These are phyloP conservation scores for Therioaphis trifolii DNA, from an alignment of 2,888 invertebrate genomes.

Conservation along the genomic window DNA sequence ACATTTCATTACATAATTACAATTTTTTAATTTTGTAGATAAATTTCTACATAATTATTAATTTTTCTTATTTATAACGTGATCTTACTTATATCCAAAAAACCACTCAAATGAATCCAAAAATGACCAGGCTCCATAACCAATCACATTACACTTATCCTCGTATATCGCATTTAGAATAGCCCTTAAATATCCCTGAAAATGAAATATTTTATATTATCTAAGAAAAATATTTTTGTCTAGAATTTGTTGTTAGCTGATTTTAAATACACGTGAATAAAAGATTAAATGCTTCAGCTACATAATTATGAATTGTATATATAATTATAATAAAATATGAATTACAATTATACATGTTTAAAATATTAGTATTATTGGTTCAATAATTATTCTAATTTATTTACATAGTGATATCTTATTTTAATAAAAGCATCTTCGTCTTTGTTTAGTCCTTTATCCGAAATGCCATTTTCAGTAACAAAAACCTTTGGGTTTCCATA, in stretches of 20 bases:
- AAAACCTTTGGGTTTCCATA: constrained; percentile 64
- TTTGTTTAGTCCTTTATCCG: constrained; percentile 67
- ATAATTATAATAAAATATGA: no score
- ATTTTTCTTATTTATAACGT: background rate
- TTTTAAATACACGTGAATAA: no score
- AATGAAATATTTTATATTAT: background rate
- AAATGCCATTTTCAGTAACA: constrained; percentile 70
- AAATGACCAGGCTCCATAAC: constrained; percentile 82
- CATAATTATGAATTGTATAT: no score
- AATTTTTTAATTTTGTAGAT: background rate
- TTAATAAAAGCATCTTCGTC: constrained; percentile 65
- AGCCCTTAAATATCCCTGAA: constrained; percentile 69
- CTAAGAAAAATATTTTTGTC: background rate
- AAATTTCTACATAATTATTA: background rate
- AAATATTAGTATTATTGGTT: background rate
- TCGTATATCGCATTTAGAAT: constrained; percentile 71
- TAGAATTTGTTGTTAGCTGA: no score
- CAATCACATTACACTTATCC: constrained; percentile 72
- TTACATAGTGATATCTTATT: constrained; percentile 51
- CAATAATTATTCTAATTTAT: constrained; percentile 43
- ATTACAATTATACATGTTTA: no score
- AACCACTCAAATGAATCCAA: constrained; percentile 87
- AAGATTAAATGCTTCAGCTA: no score
- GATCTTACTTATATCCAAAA: constrained; percentile 76
- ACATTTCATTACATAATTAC: no score